Base-by-base conservation (phyloP, 2,797 vertebrate genomes). In the Chelonia mydas region DNA sequence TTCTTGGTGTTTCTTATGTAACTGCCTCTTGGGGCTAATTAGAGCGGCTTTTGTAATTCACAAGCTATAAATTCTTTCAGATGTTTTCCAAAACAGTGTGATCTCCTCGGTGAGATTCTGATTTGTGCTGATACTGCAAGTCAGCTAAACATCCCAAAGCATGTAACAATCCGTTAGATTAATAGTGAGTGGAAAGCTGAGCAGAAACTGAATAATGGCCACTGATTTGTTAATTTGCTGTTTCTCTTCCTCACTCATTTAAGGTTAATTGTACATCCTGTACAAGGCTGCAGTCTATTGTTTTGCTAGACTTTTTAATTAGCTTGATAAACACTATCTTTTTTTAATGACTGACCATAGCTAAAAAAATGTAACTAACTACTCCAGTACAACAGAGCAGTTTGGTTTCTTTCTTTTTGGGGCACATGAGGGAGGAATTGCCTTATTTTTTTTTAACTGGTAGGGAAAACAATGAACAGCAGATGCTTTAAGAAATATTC, bases 21-120 rank as follows among this genome's bases (percentile, higher is more conserved):
- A 97, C 92, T 91, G 93, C 87, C 98, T 97, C 98, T 96, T 0
- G 92, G 96, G 98, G 96, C 97, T 98, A 98, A 98, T 98, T 98
- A 98, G 92, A 93, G 92, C 57, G 96, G 94, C 97, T 98, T 97
- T 97, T 97, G 95, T 97, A 98, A 98, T 98, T 98, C 96, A 90
- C 92, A 93, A 94, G 93, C 94, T 97, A 96, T 98, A 97, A 97
- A 97, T 98, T 97, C 96, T 93, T 97, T 97, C 93, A 93, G 53
- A 94, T 88, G 86, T 84, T 96, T 97, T 96, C 96, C 90, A 90
- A 83, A 97, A 96, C 91, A 91, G 87, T 81, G 94, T 97, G 94
- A 94, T 94, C 97, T 97, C 94, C 94, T 97, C 1, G 0, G 92
- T 1, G 45, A 94, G 94, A 91, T 89, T 31, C 31, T 80, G 77